Percentiles rank a stretch among this genome's conserved stretches.
phyloP scores from a whole-genome alignment of 2,113 vertebrate species.

The Ursus arctos region DNA sequence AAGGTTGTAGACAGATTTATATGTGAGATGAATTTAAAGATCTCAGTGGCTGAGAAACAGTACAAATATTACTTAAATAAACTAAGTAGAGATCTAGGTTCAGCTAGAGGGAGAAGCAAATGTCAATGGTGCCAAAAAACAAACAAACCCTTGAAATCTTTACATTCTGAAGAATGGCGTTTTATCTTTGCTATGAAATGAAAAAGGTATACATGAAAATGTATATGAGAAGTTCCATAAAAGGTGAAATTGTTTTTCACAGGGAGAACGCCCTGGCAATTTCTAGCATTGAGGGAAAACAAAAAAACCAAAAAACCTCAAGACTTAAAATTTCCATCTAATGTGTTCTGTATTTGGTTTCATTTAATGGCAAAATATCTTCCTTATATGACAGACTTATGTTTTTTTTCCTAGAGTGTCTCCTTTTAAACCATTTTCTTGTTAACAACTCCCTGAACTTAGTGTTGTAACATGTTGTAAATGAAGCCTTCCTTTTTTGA shows the following conservation, averaged over 20 bases:
- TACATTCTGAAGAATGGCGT: neutral
- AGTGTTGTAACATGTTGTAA: neutral
- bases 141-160: neutral
- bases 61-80: neutral
- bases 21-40: neutral
- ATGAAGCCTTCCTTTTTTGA: neutral
- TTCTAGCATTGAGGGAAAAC: neutral
- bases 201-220: neutral
- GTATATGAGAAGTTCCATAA: neutral
- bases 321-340: neutral
- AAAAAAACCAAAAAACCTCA: neutral
- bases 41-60: neutral
- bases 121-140: neutral
- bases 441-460: neutral
- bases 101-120: neutral
- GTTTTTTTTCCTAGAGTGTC: neutral
- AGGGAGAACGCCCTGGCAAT: neutral
- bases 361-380: slow-evolving; percentile 37
- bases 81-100: neutral
- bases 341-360: slow-evolving; percentile 16
- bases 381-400: neutral
- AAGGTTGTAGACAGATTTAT: neutral
- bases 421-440: slow-evolving; percentile 47
- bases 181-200: slow-evolving; percentile 21
- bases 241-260: slow-evolving; percentile 27